Percentiles rank a stretch among this genome's conserved stretches.
Conservation (phyloP, 1,140 invertebrate genomes). For the Sinonovacula constricta region DNA sequence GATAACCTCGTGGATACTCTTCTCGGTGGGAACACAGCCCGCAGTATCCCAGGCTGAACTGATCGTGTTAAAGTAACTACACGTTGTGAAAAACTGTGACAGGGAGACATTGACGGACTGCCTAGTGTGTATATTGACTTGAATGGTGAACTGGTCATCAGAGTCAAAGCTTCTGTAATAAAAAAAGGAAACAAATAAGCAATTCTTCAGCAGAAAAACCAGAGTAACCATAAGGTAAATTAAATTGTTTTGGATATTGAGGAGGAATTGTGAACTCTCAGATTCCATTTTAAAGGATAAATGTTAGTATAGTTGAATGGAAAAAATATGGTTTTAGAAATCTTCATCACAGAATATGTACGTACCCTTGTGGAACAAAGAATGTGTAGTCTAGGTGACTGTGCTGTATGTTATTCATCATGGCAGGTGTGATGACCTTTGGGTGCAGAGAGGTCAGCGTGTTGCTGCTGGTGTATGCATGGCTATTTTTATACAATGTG, state of each 20-base stretch:
- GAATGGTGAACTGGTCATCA: no score
- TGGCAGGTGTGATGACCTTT: neutral
- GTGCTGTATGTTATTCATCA: slow-evolving; percentile 22
- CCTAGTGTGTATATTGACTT: slow-evolving; percentile 54
- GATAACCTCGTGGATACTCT: slow-evolving; percentile 59
- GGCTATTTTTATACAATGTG: slow-evolving; percentile 14
- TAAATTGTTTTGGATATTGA: no score
- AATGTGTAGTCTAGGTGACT: slow-evolving; percentile 69
- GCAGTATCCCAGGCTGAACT: slow-evolving; percentile 54
- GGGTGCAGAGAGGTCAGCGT: neutral
- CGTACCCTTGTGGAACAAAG: slow-evolving; percentile 61
- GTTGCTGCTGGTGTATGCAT: neutral
- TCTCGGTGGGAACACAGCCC: slow-evolving; percentile 61
- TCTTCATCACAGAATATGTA: no score
- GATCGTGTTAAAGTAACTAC: slow-evolving; percentile 64
- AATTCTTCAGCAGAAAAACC: no score
- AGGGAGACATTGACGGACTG: slow-evolving; percentile 58
- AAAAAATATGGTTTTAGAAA: no score
- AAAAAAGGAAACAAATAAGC: neutral
- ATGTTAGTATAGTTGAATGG: no score
- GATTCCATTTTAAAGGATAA: no score
- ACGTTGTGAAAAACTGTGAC: slow-evolving; percentile 60
- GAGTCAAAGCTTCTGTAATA: no score
- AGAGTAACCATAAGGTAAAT: no score
- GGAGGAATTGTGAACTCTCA: no score